Conservation (phyloP, 2,113 vertebrate genomes). For the Clupea harengus region DNA sequence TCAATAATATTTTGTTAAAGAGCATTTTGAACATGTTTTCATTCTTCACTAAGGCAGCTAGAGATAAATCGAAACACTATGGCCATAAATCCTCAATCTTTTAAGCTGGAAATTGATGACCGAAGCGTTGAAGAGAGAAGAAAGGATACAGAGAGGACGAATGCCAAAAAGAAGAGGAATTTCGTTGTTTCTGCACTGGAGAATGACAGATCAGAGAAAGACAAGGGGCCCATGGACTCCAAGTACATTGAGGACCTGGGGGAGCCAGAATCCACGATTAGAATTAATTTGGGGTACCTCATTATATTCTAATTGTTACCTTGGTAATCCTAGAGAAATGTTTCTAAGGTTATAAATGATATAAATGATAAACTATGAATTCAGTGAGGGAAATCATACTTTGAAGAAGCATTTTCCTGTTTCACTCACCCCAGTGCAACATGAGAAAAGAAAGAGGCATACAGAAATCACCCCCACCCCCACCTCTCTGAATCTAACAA, state of each 20-base stretch:
- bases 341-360: not conserved
- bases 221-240: conserved; percentile 81
- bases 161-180: conserved; percentile 46
- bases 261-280: conserved; percentile 67
- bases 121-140: conserved; percentile 47
- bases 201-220: conserved; percentile 59
- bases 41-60: not conserved
- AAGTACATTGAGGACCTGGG: conserved; percentile 77
- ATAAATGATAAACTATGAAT: not conserved
- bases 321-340: not conserved
- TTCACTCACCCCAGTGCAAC: too few relatives aligned
- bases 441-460: too few relatives aligned
- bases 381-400: too few relatives aligned
- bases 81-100: conserved; percentile 57
- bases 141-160: conserved; percentile 47
- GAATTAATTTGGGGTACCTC: not conserved
- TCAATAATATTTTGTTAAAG: not conserved
- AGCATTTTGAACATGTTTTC: not conserved
- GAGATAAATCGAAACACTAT: conserved; percentile 73
- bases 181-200: conserved; percentile 56
- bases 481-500: not conserved
- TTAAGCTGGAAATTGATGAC: conserved; percentile 66
- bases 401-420: too few relatives aligned
- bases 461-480: not conserved
- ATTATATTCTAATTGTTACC: not conserved